Base-by-base conservation (phyloP, 2,113 vertebrate species). In the Pheucticus melanocephalus region DNA sequence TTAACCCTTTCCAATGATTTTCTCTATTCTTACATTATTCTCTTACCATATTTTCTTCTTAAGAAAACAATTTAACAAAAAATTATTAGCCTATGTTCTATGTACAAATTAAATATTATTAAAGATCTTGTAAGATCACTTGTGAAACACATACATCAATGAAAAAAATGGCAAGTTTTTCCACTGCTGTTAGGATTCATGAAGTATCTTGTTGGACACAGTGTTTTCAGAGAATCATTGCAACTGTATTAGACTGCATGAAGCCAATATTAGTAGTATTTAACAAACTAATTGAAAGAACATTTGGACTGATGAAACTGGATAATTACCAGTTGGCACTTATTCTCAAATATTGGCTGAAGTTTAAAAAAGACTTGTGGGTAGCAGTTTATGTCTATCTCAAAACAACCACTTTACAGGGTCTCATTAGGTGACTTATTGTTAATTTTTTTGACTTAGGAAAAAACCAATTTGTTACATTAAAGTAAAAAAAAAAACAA, bases 301-400 rank as follows among this genome's bases (percentile, higher is more conserved):
- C 28, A 53, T 51, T 80, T 90, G 85, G 57, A 86, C 75, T 63
- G 56, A 92, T 91, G 53, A 92, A 97, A 82, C 54, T 79, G 40
- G 44, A 59, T 76, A 82, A 96, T 93, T 86, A 65, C 3, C 44
- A 81, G 47, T 61, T 97, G 64, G 22, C 22, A 42, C 23, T 84
- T 75, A 50, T 42, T 83, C 68, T 57, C 92, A 73, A 92, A 80
- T 81, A 85, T 24, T 84, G 42, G 7, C 40, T 86, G 50, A 68
- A 65, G 47, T 42, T 92, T 73, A 66, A 23, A 57, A 92, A 94
- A 85, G 12, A 72, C 12, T 42, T 82, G 27, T 30, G 71, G 30
- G 6, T 45, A 88, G 57, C 11, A 48, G 10, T 44, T 63, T 70
- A 68, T 56, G 37, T 77, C n/a, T 37, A 44, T 39, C 21, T 64